A percentile compares a stretch with the other conserved stretches of the same genome.
Evolutionary conservation across 2,888 invertebrate genomes (phyloP).

Genomic region (Volucella bombylans): DNA sequence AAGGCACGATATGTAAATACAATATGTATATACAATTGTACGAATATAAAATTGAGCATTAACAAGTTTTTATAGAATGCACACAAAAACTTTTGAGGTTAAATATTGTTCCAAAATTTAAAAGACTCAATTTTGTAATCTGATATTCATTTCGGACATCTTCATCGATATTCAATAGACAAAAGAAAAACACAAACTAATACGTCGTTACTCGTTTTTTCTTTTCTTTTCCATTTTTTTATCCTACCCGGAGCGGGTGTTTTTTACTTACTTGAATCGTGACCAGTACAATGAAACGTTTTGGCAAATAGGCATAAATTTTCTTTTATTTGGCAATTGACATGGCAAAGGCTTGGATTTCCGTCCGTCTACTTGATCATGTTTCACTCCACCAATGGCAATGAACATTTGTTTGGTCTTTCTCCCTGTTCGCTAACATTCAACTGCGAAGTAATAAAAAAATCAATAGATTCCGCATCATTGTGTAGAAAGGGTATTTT

Average conservation of each 20-base stretch:
- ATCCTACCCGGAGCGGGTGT: constrained; percentile 11
- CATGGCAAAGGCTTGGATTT: constrained; percentile 72
- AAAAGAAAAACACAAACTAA: constrained; percentile 45
- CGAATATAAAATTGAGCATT: no score
- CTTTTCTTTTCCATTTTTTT: constrained; percentile 1
- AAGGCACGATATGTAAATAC: no score
- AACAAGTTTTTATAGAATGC: neutral
- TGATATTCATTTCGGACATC: constrained; percentile 69
- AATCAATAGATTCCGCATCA: constrained; percentile 69
- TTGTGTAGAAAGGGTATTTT: constrained; percentile 58
- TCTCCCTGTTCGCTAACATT: constrained; percentile 42
- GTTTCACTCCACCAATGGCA: constrained; percentile 40
- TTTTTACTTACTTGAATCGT: constrained; percentile 58
- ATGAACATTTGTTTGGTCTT: constrained; percentile 13
- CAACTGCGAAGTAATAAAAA: constrained; percentile 55
- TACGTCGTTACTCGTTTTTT: constrained; percentile 22
- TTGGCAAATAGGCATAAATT: constrained; percentile 71
- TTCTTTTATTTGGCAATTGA: constrained; percentile 73
- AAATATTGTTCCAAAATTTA: constrained; percentile 63
- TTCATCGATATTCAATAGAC: constrained; percentile 71
- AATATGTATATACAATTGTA: no score
- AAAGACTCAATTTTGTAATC: constrained; percentile 29
- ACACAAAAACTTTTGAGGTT: constrained; percentile 16
- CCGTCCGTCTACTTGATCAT: constrained; percentile 72
- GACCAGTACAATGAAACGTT: constrained; percentile 72